Percentiles rank a stretch among this genome's conserved stretches.
Conservation (phyloP, 2,888 invertebrate species). For the Bhutanitis thaidina region DNA sequence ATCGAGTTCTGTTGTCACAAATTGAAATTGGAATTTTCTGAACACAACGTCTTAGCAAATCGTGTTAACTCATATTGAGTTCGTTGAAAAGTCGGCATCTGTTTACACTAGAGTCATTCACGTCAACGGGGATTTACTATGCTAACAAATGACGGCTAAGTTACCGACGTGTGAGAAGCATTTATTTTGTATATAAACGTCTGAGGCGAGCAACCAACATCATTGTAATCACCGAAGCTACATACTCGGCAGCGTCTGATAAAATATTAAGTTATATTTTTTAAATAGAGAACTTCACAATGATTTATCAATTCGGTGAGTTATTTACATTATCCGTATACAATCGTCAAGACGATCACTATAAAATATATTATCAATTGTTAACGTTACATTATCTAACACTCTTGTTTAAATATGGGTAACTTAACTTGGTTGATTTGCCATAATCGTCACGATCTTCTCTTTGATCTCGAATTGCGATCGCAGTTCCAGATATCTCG, state of each 20-base stretch:
- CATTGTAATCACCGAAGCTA: background rate
- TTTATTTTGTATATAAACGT: conserved; percentile 18
- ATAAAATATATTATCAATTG: no score
- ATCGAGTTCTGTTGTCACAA: background rate
- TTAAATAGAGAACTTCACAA: conserved; percentile 2
- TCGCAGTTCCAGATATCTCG: no score
- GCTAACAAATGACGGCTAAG: conserved; percentile 7
- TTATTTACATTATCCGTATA: background rate
- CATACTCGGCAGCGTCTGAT: background rate
- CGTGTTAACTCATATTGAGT: conserved; percentile 3
- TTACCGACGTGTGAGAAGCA: conserved; percentile 3
- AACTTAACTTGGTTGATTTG: no score
- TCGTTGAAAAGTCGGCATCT: conserved; percentile 5
- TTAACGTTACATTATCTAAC: no score
- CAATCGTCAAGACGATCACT: no score
- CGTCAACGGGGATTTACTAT: conserved; percentile 20
- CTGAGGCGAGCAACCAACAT: background rate
- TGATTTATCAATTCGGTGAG: conserved; percentile 19
- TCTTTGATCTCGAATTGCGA: no score
- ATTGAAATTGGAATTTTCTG: background rate
- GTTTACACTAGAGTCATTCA: conserved; percentile 5
- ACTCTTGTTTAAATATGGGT: no score
- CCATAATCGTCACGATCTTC: no score
- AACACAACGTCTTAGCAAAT: conserved; percentile 8
- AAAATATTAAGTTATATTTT: background rate